Evolutionary conservation across 2,113 vertebrate genomes (phyloP).

Genomic region (Halichoerus grypus): DNA sequence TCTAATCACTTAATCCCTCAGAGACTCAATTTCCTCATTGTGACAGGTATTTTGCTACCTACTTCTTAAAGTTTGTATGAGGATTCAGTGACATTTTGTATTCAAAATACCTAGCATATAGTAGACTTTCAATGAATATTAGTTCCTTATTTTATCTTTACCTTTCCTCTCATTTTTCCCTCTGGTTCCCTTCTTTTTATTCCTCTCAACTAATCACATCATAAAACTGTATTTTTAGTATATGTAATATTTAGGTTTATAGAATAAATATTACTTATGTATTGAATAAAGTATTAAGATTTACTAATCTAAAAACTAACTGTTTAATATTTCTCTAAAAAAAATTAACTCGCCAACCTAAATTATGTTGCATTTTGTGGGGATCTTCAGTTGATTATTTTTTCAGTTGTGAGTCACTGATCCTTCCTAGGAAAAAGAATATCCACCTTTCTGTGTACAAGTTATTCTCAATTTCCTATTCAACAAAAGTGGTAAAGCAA

Average conservation of each 20-base stretch:
- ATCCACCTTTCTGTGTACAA: neutral
- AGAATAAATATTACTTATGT: neutral
- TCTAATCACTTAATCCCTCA: neutral
- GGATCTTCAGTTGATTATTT: neutral
- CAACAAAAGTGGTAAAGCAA: slow-evolving; percentile 25
- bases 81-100: neutral
- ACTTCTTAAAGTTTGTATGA: neutral
- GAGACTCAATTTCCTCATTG: neutral
- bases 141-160: neutral
- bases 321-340: slow-evolving; percentile 44
- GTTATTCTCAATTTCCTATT: neutral
- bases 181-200: neutral
- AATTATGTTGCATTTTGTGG: slow-evolving; percentile 17
- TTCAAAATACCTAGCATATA: neutral
- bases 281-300: slow-evolving; percentile 30
- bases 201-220: neutral
- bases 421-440: slow-evolving; percentile 34
- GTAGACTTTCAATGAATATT: neutral
- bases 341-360: neutral
- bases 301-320: slow-evolving; percentile 29
- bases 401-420: neutral
- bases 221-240: slow-evolving; percentile 18
- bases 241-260: slow-evolving; percentile 6
- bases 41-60: neutral
- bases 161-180: neutral